phyloP scores from a whole-genome alignment of 2,113 vertebrate genomes.

The Puntigrus tetrazona region DNA sequence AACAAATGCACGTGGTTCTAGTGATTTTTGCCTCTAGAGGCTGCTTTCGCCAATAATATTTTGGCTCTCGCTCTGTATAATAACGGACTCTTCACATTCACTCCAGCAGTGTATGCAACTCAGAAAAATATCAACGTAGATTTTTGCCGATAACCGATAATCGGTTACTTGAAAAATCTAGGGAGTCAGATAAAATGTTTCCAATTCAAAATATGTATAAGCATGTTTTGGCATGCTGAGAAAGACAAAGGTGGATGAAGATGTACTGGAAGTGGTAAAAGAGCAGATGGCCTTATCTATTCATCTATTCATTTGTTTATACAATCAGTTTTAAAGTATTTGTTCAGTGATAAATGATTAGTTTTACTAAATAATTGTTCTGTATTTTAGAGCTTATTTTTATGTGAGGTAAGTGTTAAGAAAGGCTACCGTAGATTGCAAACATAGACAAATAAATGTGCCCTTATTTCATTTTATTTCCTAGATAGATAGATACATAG shows the following conservation, averaged over 20 bases:
- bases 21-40: no score
- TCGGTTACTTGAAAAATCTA: no score
- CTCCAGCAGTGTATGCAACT: no score
- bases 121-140: no score
- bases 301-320: background rate
- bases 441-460: background rate
- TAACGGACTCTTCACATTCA: no score
- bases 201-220: background rate
- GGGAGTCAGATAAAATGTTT: background rate
- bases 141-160: no score
- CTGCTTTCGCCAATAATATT: no score
- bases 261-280: background rate
- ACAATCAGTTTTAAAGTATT: background rate
- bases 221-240: background rate
- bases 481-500: background rate
- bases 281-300: background rate
- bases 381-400: background rate
- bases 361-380: background rate
- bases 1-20: no score
- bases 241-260: background rate
- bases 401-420: background rate
- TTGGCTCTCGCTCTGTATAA: no score
- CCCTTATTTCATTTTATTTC: background rate
- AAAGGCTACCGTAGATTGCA: background rate
- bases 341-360: background rate